Percentiles rank a stretch among this genome's conserved stretches.
These are phyloP conservation scores for Andrena chrysosceles DNA, from an alignment of 2,888 invertebrate species.

Conservation along the genomic window DNA sequence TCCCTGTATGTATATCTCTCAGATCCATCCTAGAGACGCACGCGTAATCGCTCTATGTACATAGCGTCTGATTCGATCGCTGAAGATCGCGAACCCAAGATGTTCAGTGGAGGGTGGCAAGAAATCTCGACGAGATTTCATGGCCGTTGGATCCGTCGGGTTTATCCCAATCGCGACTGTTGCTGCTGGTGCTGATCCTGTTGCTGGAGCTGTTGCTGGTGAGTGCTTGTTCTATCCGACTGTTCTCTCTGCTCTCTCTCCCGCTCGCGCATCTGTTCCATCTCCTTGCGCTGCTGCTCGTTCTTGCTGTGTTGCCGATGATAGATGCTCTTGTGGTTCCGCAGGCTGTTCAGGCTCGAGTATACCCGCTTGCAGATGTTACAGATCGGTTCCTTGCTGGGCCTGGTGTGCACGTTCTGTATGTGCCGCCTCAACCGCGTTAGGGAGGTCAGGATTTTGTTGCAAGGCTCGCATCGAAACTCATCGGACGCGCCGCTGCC, in stretches of 20 bases:
- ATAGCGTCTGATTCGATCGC: conserved; percentile 13
- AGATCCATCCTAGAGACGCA: conserved; percentile 7
- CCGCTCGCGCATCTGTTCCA: conserved; percentile 80
- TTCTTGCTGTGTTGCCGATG: conserved; percentile 89
- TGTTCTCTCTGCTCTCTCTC: conserved; percentile 76
- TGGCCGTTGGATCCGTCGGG: background rate
- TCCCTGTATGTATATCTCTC: background rate
- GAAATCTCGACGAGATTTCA: background rate
- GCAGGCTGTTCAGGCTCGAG: conserved; percentile 95
- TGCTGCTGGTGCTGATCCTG: conserved; percentile 61
- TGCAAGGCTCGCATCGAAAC: conserved; percentile 96
- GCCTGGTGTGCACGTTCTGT: conserved; percentile 96
- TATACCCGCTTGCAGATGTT: conserved; percentile 97
- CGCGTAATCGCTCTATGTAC: conserved; percentile 9
- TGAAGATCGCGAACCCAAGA: background rate
- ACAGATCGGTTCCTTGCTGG: conserved; percentile 95
- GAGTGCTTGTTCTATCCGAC: conserved; percentile 66
- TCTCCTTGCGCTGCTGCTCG: conserved; percentile 90
- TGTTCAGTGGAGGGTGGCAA: background rate
- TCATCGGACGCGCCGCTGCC: conserved; percentile 91
- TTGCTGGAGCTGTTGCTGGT: conserved; percentile 66
- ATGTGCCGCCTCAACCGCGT: conserved; percentile 96
- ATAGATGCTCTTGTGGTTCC: conserved; percentile 97
- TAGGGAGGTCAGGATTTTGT: conserved; percentile 94
- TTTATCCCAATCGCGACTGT: conserved; percentile 75